Evolutionary conservation across 2,113 vertebrate species (phyloP), one percentile per base, ranked within the genome.

Genomic region (Hystrix cristata): DNA sequence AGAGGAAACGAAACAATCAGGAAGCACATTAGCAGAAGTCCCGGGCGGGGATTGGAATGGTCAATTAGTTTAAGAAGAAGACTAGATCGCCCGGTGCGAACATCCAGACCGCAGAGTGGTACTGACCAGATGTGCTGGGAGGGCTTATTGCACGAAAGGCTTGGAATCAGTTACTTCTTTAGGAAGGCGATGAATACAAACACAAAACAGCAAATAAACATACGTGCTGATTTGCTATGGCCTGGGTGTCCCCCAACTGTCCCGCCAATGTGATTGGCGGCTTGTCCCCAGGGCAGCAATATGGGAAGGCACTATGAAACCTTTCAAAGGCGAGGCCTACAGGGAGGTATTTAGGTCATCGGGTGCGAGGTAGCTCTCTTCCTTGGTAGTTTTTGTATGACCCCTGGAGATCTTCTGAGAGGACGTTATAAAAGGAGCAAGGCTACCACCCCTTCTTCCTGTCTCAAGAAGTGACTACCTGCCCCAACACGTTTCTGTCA

Each of bases 171-270:
- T 11, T 25, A 10, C 65, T 72, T 46, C 55, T 80, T 60, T 8
- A 27, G 10, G 79, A 81, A 85, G 25, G 5, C 0, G n/a, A 15
- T 43, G 38, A 65, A 7, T 3, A 14, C 53, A 65, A 60, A 84
- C 31, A 38, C 53, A 27, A 27, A 65, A 15, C 18, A 62, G 5
- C 46, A n/a, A 4, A 43, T 82, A 53, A 62, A 81, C 59, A 12
- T 46, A 19, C 23, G 16, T 1, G 14, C 43, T 55, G 2, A 14
- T 19, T 3, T 14, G 21, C 15, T 19, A 2, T 7, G 21, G 16
- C 27, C 43, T 21, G 16, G 27, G 27, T 21, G 27, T 48, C 3
- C 25, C 55, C 53, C 7, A 31, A 13, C 1, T 64, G 15, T 31
- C 82, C 18, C 15, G 57, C 59, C 60, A 34, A 0, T 1, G 10